These are phyloP conservation scores for Ephestia elutella DNA, from an alignment of 1,140 invertebrate genomes.

Conservation along the genomic window DNA sequence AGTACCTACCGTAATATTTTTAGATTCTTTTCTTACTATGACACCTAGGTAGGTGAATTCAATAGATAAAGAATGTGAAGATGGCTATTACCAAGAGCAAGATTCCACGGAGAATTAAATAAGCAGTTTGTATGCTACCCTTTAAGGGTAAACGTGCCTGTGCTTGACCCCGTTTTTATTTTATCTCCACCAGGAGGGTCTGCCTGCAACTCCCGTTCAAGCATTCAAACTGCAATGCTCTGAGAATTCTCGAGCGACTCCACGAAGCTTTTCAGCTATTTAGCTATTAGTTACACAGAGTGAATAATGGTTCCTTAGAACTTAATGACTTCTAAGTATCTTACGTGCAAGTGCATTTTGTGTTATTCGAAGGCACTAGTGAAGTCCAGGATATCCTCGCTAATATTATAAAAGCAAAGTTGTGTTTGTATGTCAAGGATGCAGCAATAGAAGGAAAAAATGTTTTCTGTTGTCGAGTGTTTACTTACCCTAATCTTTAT, in stretches of 20 bases:
- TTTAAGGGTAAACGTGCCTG: not conserved
- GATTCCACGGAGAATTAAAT: not conserved
- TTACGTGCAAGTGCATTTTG: not conserved
- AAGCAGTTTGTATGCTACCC: conserved; percentile 1
- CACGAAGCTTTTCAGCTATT: not conserved
- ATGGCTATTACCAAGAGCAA: no score
- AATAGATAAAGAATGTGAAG: no score
- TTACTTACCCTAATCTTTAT: no score
- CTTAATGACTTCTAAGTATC: not conserved
- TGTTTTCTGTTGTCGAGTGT: no score
- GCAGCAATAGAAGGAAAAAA: no score
- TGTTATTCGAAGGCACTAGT: not conserved
- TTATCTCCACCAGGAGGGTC: not conserved
- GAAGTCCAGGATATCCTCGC: not conserved
- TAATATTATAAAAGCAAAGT: not conserved
- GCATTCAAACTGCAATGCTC: not conserved
- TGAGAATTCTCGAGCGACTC: not conserved
- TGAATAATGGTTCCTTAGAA: not conserved
- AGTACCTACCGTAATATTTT: no score
- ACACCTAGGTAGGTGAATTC: no score
- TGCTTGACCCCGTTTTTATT: conserved; percentile 4
- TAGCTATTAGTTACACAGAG: not conserved
- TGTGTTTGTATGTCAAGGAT: not conserved
- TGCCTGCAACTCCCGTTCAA: not conserved
- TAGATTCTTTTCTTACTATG: no score